phyloP scores from a whole-genome alignment of 1,140 invertebrate genomes.

The Polypedilum vanderplanki region DNA sequence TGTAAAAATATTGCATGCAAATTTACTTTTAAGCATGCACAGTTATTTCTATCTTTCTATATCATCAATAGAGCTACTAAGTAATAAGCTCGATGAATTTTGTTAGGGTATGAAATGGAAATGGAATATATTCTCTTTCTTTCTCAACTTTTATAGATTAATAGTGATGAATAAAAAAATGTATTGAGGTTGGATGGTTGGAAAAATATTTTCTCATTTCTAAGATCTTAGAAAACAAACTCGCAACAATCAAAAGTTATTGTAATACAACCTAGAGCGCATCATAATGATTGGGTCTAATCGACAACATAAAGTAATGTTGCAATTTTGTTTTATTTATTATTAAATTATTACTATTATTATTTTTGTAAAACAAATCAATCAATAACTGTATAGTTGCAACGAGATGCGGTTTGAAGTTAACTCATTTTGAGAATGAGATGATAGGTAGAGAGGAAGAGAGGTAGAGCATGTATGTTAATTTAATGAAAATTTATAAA shows the following conservation, averaged over 20 bases:
- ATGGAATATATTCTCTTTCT: too few species aligned
- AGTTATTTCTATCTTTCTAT: neutral
- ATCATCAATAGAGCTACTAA: conserved; percentile 8
- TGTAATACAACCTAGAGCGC: neutral
- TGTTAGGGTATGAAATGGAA: too few species aligned
- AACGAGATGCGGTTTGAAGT: too few species aligned
- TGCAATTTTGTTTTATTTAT: neutral
- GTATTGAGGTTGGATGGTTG: neutral
- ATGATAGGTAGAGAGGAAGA: too few species aligned
- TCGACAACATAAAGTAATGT: neutral
- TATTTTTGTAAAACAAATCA: neutral
- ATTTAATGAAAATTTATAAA: too few species aligned
- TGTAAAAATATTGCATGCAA: neutral
- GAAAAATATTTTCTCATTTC: neutral
- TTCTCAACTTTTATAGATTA: too few species aligned
- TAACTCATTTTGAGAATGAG: too few species aligned
- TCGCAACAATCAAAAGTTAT: neutral
- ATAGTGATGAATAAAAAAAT: neutral
- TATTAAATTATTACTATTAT: neutral
- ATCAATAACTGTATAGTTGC: neutral
- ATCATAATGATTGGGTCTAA: neutral
- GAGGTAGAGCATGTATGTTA: too few species aligned
- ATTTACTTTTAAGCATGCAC: neutral
- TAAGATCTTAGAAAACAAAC: neutral
- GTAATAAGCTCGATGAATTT: conserved; percentile 2